phyloP scores from a whole-genome alignment of 2,797 vertebrate genomes.

The Dryobates pubescens region DNA sequence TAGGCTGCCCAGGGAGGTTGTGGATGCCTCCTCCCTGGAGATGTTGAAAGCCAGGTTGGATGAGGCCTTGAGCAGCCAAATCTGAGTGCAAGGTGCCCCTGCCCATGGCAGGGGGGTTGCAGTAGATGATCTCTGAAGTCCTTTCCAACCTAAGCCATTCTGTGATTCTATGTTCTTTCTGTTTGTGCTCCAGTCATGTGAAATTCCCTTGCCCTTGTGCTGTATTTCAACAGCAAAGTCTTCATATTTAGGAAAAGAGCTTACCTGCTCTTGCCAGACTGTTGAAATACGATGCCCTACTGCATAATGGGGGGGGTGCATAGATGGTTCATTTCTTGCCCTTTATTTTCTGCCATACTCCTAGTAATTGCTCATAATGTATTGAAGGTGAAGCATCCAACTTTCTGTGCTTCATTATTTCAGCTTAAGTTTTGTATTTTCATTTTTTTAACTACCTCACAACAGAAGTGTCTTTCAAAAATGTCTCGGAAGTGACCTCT shows the following conservation, averaged over 20 bases:
- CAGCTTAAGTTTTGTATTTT: background rate
- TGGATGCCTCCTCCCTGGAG: too few relatives aligned
- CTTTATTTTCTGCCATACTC: background rate
- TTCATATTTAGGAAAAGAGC: background rate
- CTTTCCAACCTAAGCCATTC: too few relatives aligned
- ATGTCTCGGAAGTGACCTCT: background rate
- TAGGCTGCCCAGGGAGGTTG: too few relatives aligned
- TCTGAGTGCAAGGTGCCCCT: too few relatives aligned
- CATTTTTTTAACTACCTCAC: background rate
- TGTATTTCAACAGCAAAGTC: background rate
- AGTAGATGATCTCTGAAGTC: too few relatives aligned
- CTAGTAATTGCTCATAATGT: background rate
- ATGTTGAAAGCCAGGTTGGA: too few relatives aligned
- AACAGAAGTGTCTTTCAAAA: background rate
- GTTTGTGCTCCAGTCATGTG: background rate
- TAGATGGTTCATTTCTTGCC: background rate
- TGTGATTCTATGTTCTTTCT: background rate
- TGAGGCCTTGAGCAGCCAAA: too few relatives aligned
- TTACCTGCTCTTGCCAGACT: background rate
- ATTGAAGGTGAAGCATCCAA: slow-evolving; percentile 12
- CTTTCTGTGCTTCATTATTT: background rate
- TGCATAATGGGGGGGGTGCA: background rate
- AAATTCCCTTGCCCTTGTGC: background rate
- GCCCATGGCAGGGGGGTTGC: too few relatives aligned
- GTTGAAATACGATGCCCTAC: background rate